phyloP scores from a whole-genome alignment of 2,888 invertebrate species.

The Eupithecia tripunctaria region DNA sequence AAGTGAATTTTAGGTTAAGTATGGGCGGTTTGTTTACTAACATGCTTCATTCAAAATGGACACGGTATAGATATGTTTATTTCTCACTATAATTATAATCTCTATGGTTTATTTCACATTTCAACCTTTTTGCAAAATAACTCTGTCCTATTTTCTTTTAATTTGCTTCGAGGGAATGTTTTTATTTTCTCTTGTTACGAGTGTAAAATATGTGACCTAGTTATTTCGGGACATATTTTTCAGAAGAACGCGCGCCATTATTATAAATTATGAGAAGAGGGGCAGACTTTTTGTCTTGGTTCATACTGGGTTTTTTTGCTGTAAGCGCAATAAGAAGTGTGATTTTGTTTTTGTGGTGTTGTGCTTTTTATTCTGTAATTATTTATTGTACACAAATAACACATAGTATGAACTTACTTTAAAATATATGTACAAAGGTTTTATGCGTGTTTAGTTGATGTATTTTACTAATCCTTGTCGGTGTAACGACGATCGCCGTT shows the following conservation, averaged over 20 bases:
- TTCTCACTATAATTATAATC: no score
- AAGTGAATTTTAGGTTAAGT: no score
- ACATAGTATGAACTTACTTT: no score
- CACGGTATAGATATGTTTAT: no score
- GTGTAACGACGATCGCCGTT: no score
- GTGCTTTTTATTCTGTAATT: not conserved
- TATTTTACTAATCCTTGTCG: no score
- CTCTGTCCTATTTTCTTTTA: constrained; percentile 22
- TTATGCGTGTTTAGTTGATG: no score
- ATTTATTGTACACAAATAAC: no score
- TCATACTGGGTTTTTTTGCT: not conserved
- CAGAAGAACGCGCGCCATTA: constrained; percentile 28
- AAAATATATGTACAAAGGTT: no score
- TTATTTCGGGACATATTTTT: constrained; percentile 32
- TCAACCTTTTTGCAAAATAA: not conserved
- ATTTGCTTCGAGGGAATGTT: constrained; percentile 25
- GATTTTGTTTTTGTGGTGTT: not conserved
- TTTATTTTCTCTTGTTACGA: constrained; percentile 29
- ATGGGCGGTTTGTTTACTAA: no score
- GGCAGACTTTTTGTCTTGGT: constrained; percentile 27
- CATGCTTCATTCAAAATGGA: no score
- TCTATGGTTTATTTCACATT: no score
- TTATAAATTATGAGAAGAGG: constrained; percentile 28
- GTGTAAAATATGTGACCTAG: constrained; percentile 37
- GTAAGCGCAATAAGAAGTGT: not conserved